Conservation (phyloP, 2,888 invertebrate genomes). For the Melanargia galathea region DNA sequence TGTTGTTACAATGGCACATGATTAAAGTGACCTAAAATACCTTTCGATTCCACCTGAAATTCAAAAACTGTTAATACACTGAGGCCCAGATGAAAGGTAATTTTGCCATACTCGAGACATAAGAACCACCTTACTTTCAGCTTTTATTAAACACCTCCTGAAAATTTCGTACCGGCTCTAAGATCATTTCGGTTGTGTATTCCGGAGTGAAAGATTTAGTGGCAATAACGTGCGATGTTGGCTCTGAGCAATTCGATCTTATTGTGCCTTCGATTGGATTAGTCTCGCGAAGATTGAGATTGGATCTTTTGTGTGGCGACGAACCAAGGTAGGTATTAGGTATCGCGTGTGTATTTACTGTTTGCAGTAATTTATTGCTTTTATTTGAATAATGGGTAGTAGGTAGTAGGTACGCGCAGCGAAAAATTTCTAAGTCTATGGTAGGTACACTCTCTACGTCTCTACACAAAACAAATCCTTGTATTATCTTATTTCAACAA, state of each 20-base stretch:
- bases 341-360: slow-evolving; percentile 28
- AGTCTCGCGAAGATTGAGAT: slow-evolving; percentile 50
- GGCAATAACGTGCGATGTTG: slow-evolving; percentile 76
- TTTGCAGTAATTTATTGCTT: slow-evolving; percentile 16
- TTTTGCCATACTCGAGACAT: background rate
- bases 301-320: slow-evolving; percentile 35
- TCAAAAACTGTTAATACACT: too few relatives aligned
- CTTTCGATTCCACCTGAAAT: too few relatives aligned
- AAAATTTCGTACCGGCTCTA: background rate
- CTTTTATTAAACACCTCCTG: background rate
- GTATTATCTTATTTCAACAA: too few relatives aligned
- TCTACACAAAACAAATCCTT: too few relatives aligned
- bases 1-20: too few relatives aligned
- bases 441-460: too few relatives aligned
- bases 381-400: background rate
- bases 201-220: slow-evolving; percentile 74
- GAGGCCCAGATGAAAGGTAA: too few relatives aligned
- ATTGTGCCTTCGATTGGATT: slow-evolving; percentile 77
- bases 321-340: slow-evolving; percentile 25
- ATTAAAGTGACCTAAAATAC: too few relatives aligned
- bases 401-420: background rate
- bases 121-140: background rate
- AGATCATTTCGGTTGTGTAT: slow-evolving; percentile 46
- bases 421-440: too few relatives aligned
- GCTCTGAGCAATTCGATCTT: slow-evolving; percentile 66